Evolutionary conservation across 2,113 vertebrate species (phyloP).

Genomic region (Salvelinus alpinus): DNA sequence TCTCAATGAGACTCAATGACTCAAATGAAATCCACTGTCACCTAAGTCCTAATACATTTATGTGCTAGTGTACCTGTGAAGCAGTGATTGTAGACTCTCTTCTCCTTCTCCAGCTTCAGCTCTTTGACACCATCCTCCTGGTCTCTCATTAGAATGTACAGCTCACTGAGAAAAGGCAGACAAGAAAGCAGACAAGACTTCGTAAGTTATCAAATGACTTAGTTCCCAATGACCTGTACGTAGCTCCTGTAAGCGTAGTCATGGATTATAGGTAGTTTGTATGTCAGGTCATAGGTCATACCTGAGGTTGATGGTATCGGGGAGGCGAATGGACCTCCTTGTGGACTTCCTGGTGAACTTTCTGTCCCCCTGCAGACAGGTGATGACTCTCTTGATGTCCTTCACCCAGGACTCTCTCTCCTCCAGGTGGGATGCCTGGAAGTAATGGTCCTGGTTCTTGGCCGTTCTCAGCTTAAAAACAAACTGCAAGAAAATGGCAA

Average conservation of each 20-base stretch:
- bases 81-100: slow-evolving; percentile 90
- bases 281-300: slow-evolving; percentile 47
- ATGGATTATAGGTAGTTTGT: no score
- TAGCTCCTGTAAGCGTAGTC: no score
- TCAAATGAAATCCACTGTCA: neutral
- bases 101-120: slow-evolving; percentile 88
- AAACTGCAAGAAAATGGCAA: slow-evolving; percentile 73
- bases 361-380: slow-evolving; percentile 82
- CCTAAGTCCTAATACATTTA: neutral
- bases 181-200: slow-evolving; percentile 9
- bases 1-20: no score
- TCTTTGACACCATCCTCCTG: slow-evolving; percentile 87
- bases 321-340: slow-evolving; percentile 86
- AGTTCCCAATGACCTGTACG: no score
- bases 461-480: slow-evolving; percentile 87
- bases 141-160: slow-evolving; percentile 89
- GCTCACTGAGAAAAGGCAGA: slow-evolving; percentile 71
- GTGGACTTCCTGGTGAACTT: slow-evolving; percentile 93
- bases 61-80: slow-evolving; percentile 81
- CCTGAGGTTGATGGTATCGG: slow-evolving; percentile 86
- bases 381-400: slow-evolving; percentile 87
- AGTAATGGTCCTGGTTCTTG: slow-evolving; percentile 93
- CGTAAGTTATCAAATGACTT: neutral
- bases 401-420: slow-evolving; percentile 94
- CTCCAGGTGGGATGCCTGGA: slow-evolving; percentile 90